Conservation (phyloP, 2,888 invertebrate genomes). For the Mythimna ferrago region DNA sequence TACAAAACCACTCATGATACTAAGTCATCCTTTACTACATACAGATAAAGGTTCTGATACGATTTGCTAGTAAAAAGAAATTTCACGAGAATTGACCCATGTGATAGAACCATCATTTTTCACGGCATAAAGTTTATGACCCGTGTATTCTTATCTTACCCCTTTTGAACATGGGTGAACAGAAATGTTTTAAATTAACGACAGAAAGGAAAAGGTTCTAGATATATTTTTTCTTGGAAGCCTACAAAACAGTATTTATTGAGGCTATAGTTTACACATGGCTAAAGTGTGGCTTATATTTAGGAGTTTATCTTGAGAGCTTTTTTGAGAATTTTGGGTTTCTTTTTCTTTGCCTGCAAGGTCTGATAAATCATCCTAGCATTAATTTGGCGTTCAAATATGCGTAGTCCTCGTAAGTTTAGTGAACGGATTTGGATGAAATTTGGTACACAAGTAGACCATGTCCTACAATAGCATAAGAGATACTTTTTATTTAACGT, state of each 20-base stretch:
- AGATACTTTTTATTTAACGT: too few species aligned
- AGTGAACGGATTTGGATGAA: too few species aligned
- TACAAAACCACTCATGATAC: neutral
- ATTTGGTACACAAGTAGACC: too few species aligned
- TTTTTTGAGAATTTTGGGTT: conserved; percentile 1
- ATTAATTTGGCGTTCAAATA: too few species aligned
- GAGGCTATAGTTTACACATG: conserved; percentile 7
- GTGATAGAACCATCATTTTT: conserved; percentile 71
- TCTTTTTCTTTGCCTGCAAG: too few species aligned
- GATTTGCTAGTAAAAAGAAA: conserved; percentile 52
- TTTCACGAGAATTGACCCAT: conserved; percentile 70
- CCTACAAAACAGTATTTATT: conserved; percentile 18
- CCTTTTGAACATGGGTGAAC: conserved; percentile 57
- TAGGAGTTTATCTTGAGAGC: neutral
- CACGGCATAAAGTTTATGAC: conserved; percentile 75
- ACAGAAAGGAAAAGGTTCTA: conserved; percentile 21
- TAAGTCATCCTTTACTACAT: conserved; percentile 25
- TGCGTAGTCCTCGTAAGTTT: too few species aligned
- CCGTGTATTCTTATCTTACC: conserved; percentile 71
- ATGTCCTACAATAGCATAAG: too few species aligned
- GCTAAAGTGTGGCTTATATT: conserved; percentile 4
- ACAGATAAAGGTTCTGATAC: conserved; percentile 45
- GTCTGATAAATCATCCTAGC: too few species aligned
- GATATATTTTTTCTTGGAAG: conserved; percentile 12
- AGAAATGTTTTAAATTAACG: conserved; percentile 51